These are phyloP conservation scores for Callyntrura guangdongensis DNA, from an alignment of 2,888 invertebrate genomes.

Conservation along the genomic window DNA sequence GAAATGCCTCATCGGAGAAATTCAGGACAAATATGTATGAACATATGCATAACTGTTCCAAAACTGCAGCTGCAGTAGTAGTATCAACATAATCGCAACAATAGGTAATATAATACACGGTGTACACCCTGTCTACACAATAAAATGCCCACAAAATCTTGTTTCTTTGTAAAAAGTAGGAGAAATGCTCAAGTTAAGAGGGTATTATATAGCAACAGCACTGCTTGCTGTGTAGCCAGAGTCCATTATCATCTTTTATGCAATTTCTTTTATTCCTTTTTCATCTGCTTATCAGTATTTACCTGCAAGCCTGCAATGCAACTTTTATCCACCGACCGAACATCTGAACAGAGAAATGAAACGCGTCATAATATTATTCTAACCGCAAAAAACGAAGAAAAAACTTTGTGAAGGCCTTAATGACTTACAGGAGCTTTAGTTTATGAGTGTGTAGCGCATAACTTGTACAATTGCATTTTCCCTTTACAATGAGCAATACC, in stretches of 20 bases:
- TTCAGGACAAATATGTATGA: slow-evolving; percentile 74
- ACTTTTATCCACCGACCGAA: slow-evolving; percentile 45
- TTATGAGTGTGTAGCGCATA: too few species aligned
- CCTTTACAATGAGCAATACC: neutral
- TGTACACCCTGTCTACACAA: neutral
- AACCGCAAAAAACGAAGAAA: slow-evolving; percentile 45
- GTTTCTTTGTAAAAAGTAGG: slow-evolving; percentile 58
- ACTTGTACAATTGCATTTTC: too few species aligned
- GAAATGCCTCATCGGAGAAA: slow-evolving; percentile 39
- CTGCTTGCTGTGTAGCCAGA: too few species aligned
- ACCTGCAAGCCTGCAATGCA: slow-evolving; percentile 21
- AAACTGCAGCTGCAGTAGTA: slow-evolving; percentile 42
- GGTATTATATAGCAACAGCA: slow-evolving; percentile 61
- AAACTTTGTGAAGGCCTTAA: slow-evolving; percentile 72
- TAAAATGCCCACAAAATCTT: slow-evolving; percentile 46
- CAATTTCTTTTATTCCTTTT: slow-evolving; percentile 59
- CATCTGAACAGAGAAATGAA: slow-evolving; percentile 27
- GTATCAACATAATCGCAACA: neutral
- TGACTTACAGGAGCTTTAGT: slow-evolving; percentile 57
- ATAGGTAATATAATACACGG: slow-evolving; percentile 17
- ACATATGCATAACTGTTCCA: slow-evolving; percentile 80
- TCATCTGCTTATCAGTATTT: neutral
- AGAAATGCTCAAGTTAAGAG: slow-evolving; percentile 74
- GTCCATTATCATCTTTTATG: slow-evolving; percentile 75
- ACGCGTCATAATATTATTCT: slow-evolving; percentile 38